Evolutionary conservation across 2,113 vertebrate genomes (phyloP).

Genomic region (Dissostichus mawsoni): DNA sequence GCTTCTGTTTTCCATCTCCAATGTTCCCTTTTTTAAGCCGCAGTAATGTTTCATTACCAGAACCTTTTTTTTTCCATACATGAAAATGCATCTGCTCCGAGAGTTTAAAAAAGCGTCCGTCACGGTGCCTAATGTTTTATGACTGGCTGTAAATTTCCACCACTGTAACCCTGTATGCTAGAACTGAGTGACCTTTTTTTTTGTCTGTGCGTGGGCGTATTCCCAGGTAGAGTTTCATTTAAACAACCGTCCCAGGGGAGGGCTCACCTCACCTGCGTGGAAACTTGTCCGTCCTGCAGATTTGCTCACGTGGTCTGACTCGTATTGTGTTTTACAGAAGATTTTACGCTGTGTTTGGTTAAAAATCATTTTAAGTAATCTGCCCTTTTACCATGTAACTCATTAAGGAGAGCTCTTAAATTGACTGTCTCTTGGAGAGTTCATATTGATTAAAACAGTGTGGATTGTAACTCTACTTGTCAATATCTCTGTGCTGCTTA

Average conservation of each 20-base stretch:
- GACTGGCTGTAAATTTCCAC: conserved; percentile 65
- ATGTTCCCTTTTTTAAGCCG: conserved; percentile 1
- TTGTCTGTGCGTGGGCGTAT: conserved; percentile 53
- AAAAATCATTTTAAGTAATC: conserved; percentile 15
- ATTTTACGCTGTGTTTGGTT: conserved; percentile 32
- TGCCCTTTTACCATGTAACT: conserved; percentile 16
- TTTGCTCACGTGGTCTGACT: background rate
- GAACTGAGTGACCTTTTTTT: background rate
- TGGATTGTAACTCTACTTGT: conserved; percentile 16
- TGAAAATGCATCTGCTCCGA: conserved; percentile 4
- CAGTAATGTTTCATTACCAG: background rate
- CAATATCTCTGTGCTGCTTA: conserved; percentile 19
- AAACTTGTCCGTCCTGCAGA: conserved; percentile 25
- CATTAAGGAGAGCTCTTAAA: conserved; percentile 36
- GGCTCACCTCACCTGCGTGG: conserved; percentile 26
- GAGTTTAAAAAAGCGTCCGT: conserved; percentile 10
- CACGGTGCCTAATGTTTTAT: conserved; percentile 50
- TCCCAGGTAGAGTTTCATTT: conserved; percentile 59
- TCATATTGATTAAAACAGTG: conserved; percentile 8
- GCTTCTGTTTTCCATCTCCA: conserved; percentile 18
- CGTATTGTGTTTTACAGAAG: too few relatives aligned
- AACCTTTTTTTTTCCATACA: background rate
- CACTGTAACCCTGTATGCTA: conserved; percentile 45
- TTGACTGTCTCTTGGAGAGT: conserved; percentile 35
- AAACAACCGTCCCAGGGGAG: conserved; percentile 51